These are phyloP conservation scores for Oreocharis arfaki DNA, from an alignment of 2,113 vertebrate species.

Conservation along the genomic window DNA sequence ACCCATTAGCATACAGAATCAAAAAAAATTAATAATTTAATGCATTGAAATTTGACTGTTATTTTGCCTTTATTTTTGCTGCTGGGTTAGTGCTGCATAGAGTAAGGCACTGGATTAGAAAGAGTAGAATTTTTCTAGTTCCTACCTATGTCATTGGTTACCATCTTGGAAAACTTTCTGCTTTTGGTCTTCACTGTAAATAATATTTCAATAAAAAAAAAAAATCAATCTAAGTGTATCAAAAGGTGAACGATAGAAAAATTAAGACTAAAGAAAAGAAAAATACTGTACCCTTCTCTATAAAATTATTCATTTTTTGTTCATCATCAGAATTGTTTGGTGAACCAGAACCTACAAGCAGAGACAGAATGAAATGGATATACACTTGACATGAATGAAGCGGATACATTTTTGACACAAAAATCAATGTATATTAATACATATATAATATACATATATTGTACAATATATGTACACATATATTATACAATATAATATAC, in stretches of 20 bases:
- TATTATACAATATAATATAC: background rate
- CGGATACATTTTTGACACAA: slow-evolving; percentile 14
- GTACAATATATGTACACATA: background rate
- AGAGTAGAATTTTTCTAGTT: slow-evolving; percentile 74
- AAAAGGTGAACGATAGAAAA: slow-evolving; percentile 67
- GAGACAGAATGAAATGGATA: slow-evolving; percentile 73
- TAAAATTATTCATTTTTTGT: slow-evolving; percentile 89
- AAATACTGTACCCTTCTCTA: slow-evolving; percentile 94
- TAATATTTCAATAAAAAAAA: slow-evolving; percentile 75
- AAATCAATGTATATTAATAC: background rate
- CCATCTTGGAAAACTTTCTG: slow-evolving; percentile 97
- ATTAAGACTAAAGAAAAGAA: slow-evolving; percentile 65
- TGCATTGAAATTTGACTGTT: slow-evolving; percentile 33
- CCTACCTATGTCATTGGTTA: slow-evolving; percentile 86
- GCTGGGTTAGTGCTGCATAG: slow-evolving; percentile 71
- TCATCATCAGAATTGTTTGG: slow-evolving; percentile 94
- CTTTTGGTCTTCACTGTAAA: slow-evolving; percentile 97
- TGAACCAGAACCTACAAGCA: slow-evolving; percentile 85
- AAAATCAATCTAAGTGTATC: slow-evolving; percentile 73
- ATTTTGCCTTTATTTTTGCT: background rate
- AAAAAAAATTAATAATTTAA: slow-evolving; percentile 62
- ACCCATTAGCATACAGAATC: slow-evolving; percentile 53
- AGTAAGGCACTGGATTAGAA: slow-evolving; percentile 68
- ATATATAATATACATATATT: background rate
- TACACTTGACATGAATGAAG: background rate